Percentiles rank a stretch among this genome's conserved stretches.
Conservation (phyloP, 2,888 invertebrate species). For the Diabrotica balteata region DNA sequence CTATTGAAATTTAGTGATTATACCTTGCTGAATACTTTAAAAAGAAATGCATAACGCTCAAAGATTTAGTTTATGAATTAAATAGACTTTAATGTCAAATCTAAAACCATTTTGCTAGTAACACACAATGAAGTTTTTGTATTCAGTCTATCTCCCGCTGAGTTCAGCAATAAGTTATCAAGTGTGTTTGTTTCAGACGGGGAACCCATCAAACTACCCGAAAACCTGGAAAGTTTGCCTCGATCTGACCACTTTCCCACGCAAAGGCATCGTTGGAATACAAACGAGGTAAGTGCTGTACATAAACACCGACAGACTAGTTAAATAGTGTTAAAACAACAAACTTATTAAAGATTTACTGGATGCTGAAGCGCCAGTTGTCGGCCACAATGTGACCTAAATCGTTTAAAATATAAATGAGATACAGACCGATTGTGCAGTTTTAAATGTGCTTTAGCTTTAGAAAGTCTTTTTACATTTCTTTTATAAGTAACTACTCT, state of each 20-base stretch:
- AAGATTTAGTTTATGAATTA: too few relatives aligned
- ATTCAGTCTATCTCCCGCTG: neutral
- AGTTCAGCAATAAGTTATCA: slow-evolving; percentile 19
- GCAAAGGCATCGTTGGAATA: slow-evolving; percentile 97
- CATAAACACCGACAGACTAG: slow-evolving; percentile 9
- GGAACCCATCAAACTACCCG: slow-evolving; percentile 91
- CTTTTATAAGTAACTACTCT: too few relatives aligned
- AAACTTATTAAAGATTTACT: slow-evolving; percentile 36
- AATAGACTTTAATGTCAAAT: too few relatives aligned
- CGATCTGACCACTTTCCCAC: slow-evolving; percentile 94
- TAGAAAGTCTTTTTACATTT: too few relatives aligned
- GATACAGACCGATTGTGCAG: neutral
- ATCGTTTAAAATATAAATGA: slow-evolving; percentile 17
- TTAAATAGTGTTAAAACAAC: slow-evolving; percentile 33
- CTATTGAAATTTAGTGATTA: too few relatives aligned
- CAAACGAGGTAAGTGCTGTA: slow-evolving; percentile 85
- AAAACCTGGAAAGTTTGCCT: slow-evolving; percentile 93
- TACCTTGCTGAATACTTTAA: too few relatives aligned
- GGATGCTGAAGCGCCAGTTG: slow-evolving; percentile 4
- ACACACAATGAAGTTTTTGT: too few relatives aligned
- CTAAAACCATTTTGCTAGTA: too few relatives aligned
- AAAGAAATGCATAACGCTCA: too few relatives aligned
- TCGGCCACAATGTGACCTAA: slow-evolving; percentile 10
- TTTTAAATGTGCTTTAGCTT: too few relatives aligned
- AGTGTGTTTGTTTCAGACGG: slow-evolving; percentile 71